Base-by-base conservation (phyloP, 2,888 invertebrate species). In the Athripsodes cinereus region DNA sequence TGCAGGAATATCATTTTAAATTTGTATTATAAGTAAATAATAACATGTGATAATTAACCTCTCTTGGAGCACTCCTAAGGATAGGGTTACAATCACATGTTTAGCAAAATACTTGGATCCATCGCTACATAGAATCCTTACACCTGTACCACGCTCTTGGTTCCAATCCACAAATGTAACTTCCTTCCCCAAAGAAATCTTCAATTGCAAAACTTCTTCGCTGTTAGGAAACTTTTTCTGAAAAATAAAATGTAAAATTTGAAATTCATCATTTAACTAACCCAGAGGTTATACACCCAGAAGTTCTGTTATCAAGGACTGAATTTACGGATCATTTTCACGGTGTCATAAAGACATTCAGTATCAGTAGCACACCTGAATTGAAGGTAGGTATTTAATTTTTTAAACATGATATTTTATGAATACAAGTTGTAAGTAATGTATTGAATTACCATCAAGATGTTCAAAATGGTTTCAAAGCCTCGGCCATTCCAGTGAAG, bases 401-500 rank as follows among this genome's bases (percentile, higher is more conserved):
- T n/a, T n/a, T n/a, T n/a, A n/a, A n/a, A n/a, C n/a, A n/a, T n/a
- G n/a, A n/a, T n/a, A n/a, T n/a, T n/a, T n/a, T n/a, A n/a, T n/a
- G n/a, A n/a, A n/a, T n/a, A n/a, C n/a, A n/a, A n/a, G n/a, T n/a
- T n/a, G n/a, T n/a, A n/a, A n/a, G n/a, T n/a, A n/a, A n/a, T n/a
- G n/a, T n/a, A 52, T 13, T 2, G 6, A 26, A 19, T 53, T 53
- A 88, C 88, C 82, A 84, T 76, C 63, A 92, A 73, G 51, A 90
- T 66, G 65, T 86, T 81, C 49, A 92, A 72, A 58, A 92, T 73
- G 2, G 78, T 85, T 62, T 75, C 78, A 67, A 82, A 92, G 1
- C 90, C 90, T 60, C 77, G 81, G 53, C 83, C 80, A 65, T 86
- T 88, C 92, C 91, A 93, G 67, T 87, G 83, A 2, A 88, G 73